Percentiles rank a stretch among this genome's conserved stretches.
Evolutionary conservation across 2,113 vertebrate species (phyloP).

Genomic region (Oceanites oceanicus): DNA sequence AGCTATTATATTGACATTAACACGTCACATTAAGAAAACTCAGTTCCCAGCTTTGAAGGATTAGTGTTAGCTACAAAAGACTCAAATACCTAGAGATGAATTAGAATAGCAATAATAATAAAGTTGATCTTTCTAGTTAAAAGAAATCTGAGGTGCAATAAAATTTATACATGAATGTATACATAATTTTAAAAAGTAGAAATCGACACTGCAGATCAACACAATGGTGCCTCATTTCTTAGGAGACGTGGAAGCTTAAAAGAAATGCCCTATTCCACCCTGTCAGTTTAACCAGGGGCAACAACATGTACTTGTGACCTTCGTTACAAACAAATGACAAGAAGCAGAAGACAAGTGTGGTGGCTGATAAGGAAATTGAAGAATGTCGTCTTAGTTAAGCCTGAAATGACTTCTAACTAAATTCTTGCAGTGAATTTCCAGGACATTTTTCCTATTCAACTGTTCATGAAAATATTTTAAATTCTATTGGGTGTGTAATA

Average conservation of each 20-base stretch:
- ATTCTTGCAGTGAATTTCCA: not conserved
- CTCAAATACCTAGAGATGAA: not conserved
- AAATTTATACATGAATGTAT: not conserved
- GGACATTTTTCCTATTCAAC: not conserved
- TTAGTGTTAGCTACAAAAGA: not conserved
- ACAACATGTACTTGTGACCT: not conserved
- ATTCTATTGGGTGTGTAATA: not conserved
- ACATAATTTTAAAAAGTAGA: not conserved
- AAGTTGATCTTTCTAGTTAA: not conserved
- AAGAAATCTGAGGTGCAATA: not conserved
- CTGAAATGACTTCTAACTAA: not conserved
- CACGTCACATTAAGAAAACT: not conserved
- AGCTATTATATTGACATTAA: constrained; percentile 23
- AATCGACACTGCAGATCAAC: not conserved
- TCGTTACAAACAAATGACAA: not conserved
- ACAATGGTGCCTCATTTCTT: not conserved
- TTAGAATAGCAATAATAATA: not conserved
- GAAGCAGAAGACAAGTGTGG: not conserved
- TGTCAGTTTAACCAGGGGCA: not conserved
- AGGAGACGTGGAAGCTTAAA: not conserved
- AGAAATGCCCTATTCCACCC: not conserved
- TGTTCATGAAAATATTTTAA: not conserved
- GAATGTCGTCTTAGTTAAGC: not conserved
- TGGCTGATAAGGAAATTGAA: not conserved
- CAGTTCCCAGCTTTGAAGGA: not conserved